A percentile compares a stretch with the other conserved stretches of the same genome.
Conservation (phyloP, 2,113 vertebrate genomes). For the Engystomops pustulosus region DNA sequence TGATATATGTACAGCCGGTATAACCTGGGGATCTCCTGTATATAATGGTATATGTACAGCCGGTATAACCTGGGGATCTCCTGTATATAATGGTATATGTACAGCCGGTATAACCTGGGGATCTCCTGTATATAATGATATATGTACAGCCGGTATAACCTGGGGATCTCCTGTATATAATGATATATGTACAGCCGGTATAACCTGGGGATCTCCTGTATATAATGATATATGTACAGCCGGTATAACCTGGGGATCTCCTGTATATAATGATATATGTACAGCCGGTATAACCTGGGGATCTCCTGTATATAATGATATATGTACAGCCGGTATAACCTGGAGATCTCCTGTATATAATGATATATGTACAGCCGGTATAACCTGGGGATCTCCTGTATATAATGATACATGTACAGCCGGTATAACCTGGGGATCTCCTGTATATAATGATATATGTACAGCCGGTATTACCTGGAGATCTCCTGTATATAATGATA, state of each 20-base stretch:
- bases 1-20: neutral
- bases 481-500: too few relatives aligned
- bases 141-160: neutral
- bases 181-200: neutral
- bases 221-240: too few relatives aligned
- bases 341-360: too few relatives aligned
- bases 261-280: neutral
- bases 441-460: neutral
- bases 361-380: too few relatives aligned
- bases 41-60: neutral
- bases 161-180: neutral
- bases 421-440: neutral
- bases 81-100: too few relatives aligned
- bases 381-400: too few relatives aligned
- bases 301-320: conserved; percentile 4
- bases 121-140: too few relatives aligned
- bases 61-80: too few relatives aligned
- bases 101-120: too few relatives aligned
- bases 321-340: neutral
- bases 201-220: too few relatives aligned
- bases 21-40: neutral
- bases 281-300: neutral
- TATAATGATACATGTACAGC: neutral
- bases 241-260: too few relatives aligned
- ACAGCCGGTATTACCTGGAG: neutral